Evolutionary conservation across 2,888 invertebrate species (phyloP), one percentile per base, ranked within the genome.

Genomic region (Folsomia manolachei): DNA sequence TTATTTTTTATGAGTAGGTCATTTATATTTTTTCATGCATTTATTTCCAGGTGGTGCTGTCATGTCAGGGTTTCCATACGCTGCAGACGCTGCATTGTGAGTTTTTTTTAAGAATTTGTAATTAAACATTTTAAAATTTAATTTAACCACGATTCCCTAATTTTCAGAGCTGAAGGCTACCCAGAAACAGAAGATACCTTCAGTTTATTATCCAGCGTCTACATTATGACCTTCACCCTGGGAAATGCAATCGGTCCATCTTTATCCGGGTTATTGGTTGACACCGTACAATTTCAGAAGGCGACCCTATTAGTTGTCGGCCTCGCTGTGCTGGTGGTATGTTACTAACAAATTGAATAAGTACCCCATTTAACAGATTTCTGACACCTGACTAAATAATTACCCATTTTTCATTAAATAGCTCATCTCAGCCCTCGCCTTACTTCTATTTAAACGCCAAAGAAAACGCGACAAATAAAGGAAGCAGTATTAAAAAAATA

Each of bases 211-310:
- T 72, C 72, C 23, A 73, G 75, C 60, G 65, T 78, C 23, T 78
- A 72, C 26, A 78, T 75, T n/a, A 60, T 74, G 11, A 78, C 78
- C 4, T 78, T 78, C 61, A 75, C 78, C 11, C 60, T 78, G 9
- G 78, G 78, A 69, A 78, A 78, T 71, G 56, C 74, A 1, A 60
- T 78, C 52, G 78, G 78, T 18, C 76, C 78, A 61, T 62, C 78
- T 24, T 14, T 78, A 18, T 72, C 75, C 27, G 78, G 75, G 11
- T 52, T 65, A 66, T 65, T 78, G 26, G 76, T 71, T 51, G 78
- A 76, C 23, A 69, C 56, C 52, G 66, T 76, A 69, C 76, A 75
- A 52, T 76, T 78, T 61, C 72, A 76, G 69, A 66, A 69, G 21
- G 75, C 76, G 61, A 73, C 78, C 4, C 63, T 78, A 19, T 53